Evolutionary conservation across 2,888 invertebrate species (phyloP).

Genomic region (Thyatira batis): DNA sequence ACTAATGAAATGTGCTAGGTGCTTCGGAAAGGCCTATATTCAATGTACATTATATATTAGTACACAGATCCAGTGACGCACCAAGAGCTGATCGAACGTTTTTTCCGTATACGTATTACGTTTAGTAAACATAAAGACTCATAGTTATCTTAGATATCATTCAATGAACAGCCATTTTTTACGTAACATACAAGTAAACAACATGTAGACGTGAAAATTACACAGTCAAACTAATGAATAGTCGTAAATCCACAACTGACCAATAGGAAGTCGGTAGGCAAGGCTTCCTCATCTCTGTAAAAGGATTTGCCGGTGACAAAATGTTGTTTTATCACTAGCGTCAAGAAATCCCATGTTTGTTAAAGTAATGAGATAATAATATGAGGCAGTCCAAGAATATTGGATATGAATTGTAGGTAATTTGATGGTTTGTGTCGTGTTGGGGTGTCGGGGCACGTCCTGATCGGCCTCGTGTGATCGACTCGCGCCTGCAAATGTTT

Average conservation of each 20-base stretch:
- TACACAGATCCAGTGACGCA: background rate
- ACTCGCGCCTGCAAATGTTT: conserved; percentile 79
- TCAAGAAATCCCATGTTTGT: background rate
- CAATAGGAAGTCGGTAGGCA: conserved; percentile 15
- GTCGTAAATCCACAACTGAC: conserved; percentile 9
- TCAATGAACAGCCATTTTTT: background rate
- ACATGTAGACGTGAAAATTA: conserved; percentile 23
- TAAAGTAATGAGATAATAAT: background rate
- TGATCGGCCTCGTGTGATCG: conserved; percentile 68
- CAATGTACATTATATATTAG: background rate
- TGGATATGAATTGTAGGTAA: conserved; percentile 47
- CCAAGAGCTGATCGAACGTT: background rate
- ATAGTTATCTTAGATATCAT: background rate
- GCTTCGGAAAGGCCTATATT: background rate
- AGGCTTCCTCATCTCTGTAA: background rate
- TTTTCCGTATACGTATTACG: background rate
- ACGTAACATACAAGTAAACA: conserved; percentile 11
- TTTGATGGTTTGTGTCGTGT: conserved; percentile 28
- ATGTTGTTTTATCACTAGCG: background rate
- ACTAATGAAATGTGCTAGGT: background rate
- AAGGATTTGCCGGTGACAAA: background rate
- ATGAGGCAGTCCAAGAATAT: conserved; percentile 4
- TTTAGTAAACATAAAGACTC: background rate
- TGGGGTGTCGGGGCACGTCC: conserved; percentile 54
- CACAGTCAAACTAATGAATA: conserved; percentile 12